These are phyloP conservation scores for Ferrisia virgata DNA, from an alignment of 2,888 invertebrate species.

Conservation along the genomic window DNA sequence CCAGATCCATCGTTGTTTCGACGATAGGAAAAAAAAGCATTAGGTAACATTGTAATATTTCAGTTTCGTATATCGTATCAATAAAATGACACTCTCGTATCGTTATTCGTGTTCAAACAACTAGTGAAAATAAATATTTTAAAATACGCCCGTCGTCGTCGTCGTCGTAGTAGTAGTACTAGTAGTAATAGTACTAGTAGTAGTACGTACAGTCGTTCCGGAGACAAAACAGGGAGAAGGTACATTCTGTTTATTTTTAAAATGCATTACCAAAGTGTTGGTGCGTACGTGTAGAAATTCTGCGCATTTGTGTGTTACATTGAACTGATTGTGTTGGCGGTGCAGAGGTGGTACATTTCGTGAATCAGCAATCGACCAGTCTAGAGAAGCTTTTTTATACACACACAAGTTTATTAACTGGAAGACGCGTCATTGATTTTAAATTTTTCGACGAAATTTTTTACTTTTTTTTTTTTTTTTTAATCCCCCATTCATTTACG, in stretches of 20 bases:
- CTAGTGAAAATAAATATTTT: constrained; percentile 9
- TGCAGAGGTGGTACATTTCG: constrained; percentile 36
- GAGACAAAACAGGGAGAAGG: constrained; percentile 37
- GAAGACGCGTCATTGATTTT: neutral
- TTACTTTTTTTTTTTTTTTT: neutral
- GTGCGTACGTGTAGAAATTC: constrained; percentile 23
- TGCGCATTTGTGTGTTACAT: neutral
- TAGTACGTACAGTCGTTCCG: neutral
- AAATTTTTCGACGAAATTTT: neutral
- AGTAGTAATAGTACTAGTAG: no score
- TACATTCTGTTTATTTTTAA: constrained; percentile 41
- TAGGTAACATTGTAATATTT: neutral
- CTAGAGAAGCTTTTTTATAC: constrained; percentile 30
- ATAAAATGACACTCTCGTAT: neutral
- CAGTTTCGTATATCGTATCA: neutral
- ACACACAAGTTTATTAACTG: neutral
- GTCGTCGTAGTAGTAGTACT: no score
- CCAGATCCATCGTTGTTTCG: no score
- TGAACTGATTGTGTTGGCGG: constrained; percentile 35
- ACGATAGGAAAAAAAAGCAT: neutral
- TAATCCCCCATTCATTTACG: neutral
- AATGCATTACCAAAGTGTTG: neutral
- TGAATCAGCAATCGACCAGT: constrained; percentile 40
- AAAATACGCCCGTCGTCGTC: neutral
- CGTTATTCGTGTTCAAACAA: neutral